phyloP scores from a whole-genome alignment of 2,888 invertebrate genomes.

The Pollenia amentaria region DNA sequence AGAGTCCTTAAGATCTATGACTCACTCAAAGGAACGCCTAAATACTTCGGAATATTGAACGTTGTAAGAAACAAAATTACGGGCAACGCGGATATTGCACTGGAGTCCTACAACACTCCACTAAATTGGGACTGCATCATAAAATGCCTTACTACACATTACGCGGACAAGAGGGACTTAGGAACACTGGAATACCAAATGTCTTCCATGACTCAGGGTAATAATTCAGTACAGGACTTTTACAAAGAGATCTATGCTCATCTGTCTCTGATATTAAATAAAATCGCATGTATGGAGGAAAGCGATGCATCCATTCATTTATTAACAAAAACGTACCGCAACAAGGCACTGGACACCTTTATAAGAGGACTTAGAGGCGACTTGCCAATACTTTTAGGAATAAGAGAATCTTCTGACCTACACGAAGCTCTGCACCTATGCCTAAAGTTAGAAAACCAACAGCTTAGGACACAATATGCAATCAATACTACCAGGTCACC shows the following conservation, averaged over 20 bases:
- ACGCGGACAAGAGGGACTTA: conserved; percentile 52
- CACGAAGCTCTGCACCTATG: background rate
- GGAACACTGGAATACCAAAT: conserved; percentile 52
- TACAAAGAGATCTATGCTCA: conserved; percentile 41
- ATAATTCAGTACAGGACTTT: conserved; percentile 49
- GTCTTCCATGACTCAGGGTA: conserved; percentile 63
- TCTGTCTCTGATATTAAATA: conserved; percentile 1
- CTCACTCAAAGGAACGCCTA: background rate
- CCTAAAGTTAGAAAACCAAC: background rate
- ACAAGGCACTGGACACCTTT: background rate
- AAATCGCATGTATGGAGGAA: conserved; percentile 9
- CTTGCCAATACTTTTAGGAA: background rate
- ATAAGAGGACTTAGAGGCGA: conserved; percentile 9
- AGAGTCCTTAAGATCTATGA: background rate
- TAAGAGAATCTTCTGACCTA: background rate
- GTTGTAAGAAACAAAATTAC: background rate
- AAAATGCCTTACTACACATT: conserved; percentile 57
- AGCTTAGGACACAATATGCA: background rate
- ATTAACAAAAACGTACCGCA: background rate
- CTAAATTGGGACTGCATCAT: conserved; percentile 1
- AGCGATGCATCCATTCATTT: background rate
- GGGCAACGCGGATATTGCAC: background rate
- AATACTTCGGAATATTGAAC: background rate
- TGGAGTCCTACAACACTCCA: background rate
- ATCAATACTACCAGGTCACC: background rate